phyloP scores from a whole-genome alignment of 1,140 invertebrate genomes.

The Ptiloglossa arizonensis region DNA sequence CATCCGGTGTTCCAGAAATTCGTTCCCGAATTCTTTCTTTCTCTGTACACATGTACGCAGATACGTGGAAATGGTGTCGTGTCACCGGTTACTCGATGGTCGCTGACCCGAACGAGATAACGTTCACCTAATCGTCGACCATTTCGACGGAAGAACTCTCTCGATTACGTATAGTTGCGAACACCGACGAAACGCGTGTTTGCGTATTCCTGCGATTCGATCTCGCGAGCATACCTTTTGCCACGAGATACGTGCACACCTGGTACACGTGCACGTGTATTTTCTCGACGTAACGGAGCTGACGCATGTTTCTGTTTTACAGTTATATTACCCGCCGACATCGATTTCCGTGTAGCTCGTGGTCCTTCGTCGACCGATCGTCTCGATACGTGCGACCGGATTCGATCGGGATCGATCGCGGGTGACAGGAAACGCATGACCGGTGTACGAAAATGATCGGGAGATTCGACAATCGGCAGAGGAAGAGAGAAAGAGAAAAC shows the following conservation, averaged over 20 bases:
- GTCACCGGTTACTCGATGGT: neutral
- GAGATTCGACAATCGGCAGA: no score
- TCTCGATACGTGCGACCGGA: no score
- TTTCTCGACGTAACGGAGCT: neutral
- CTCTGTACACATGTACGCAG: no score
- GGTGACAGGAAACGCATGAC: no score
- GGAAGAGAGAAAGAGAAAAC: no score
- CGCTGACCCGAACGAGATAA: neutral
- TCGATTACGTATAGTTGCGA: neutral
- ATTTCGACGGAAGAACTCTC: neutral
- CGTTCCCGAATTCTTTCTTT: no score
- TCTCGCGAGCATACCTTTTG: conserved; percentile 9
- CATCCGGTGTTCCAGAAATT: no score
- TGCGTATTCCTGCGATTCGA: neutral
- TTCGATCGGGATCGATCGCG: no score
- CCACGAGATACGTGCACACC: no score
- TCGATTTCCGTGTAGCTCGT: neutral
- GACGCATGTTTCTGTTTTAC: conserved; percentile 18
- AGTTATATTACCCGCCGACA: neutral
- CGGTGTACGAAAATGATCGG: no score
- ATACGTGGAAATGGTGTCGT: no score
- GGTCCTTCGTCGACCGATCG: conserved; percentile 7
- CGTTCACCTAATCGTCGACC: neutral
- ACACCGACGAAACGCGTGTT: neutral
- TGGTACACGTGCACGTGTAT: conserved; percentile 14